Evolutionary conservation across 2,888 invertebrate genomes (phyloP).

Genomic region (Caenorhabditis sp.): DNA sequence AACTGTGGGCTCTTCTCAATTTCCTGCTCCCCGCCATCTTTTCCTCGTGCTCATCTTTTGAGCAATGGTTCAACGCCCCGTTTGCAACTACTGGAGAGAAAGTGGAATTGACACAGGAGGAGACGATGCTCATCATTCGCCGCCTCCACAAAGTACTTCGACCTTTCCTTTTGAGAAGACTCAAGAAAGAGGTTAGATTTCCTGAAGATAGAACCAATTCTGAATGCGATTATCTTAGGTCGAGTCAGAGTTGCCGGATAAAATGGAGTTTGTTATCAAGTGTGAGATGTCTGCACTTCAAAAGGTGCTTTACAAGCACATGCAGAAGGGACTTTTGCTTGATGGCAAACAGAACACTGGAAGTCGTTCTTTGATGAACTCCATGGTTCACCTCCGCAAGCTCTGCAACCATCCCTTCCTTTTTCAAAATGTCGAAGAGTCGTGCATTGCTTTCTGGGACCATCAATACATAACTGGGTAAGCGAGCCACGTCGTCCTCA

Average conservation of each 20-base stretch:
- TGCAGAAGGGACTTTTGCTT: slow-evolving; percentile 84
- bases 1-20: slow-evolving; percentile 87
- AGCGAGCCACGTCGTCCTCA: too few relatives aligned
- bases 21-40: slow-evolving; percentile 97
- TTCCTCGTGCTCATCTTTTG: slow-evolving; percentile 97
- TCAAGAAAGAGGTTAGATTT: slow-evolving; percentile 88
- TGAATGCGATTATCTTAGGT: slow-evolving; percentile 82
- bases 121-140: slow-evolving; percentile 98
- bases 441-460: slow-evolving; percentile 65
- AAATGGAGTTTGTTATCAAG: slow-evolving; percentile 82
- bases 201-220: not conserved
- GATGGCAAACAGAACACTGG: slow-evolving; percentile 64
- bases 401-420: slow-evolving; percentile 99
- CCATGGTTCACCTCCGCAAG: slow-evolving; percentile 97
- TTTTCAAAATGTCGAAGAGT: slow-evolving; percentile 95
- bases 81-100: slow-evolving; percentile 97
- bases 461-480: slow-evolving; percentile 83
- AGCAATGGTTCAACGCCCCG: slow-evolving; percentile 99
- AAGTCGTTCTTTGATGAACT: slow-evolving; percentile 90
- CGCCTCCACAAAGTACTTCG: slow-evolving; percentile 92
- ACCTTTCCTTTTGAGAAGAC: slow-evolving; percentile 93
- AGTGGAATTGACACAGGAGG: slow-evolving; percentile 94
- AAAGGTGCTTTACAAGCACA: slow-evolving; percentile 89
- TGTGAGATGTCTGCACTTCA: slow-evolving; percentile 99
- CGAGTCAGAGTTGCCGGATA: slow-evolving; percentile 97